Conservation (phyloP, 2,113 vertebrate genomes). For the Dipodomys merriami region DNA sequence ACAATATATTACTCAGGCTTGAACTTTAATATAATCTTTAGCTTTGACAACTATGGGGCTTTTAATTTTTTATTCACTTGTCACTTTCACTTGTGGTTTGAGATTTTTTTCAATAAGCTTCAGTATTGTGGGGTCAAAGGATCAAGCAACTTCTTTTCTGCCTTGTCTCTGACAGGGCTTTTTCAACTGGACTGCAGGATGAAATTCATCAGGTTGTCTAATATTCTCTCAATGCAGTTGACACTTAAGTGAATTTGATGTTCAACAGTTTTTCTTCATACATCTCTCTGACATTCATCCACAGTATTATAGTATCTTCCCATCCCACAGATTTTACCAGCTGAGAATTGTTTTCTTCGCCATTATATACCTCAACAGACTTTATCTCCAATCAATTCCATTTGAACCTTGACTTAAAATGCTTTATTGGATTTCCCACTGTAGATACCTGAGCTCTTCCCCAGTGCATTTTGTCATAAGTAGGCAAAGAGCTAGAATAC, state of each 20-base stretch:
- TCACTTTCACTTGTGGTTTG: not conserved
- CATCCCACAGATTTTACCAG: conserved; percentile 44
- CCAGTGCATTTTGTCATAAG: conserved; percentile 22
- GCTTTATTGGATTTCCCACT: conserved; percentile 37
- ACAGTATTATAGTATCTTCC: conserved; percentile 46
- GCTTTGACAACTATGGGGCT: not conserved
- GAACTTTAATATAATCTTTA: conserved; percentile 45
- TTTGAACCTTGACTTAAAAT: conserved; percentile 53
- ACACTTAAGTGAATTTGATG: conserved; percentile 51
- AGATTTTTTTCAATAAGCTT: not conserved
- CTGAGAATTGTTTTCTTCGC: conserved; percentile 42
- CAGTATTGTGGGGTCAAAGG: not conserved
- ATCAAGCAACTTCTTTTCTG: not conserved
- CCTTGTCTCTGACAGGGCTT: conserved; percentile 16
- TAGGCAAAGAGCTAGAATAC: not conserved
- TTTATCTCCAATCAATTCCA: conserved; percentile 45
- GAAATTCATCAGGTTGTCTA: conserved; percentile 62
- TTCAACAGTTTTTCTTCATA: conserved; percentile 44
- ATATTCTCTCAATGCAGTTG: conserved; percentile 47
- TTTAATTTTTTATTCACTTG: too few species aligned
- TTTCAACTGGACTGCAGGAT: conserved; percentile 25
- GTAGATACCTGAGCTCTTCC: not conserved
- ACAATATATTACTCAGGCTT: conserved; percentile 15
- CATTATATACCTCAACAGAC: conserved; percentile 36
- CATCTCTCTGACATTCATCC: conserved; percentile 29